Base-by-base conservation (phyloP, 2,888 invertebrate genomes). In the Xylota segnis region DNA sequence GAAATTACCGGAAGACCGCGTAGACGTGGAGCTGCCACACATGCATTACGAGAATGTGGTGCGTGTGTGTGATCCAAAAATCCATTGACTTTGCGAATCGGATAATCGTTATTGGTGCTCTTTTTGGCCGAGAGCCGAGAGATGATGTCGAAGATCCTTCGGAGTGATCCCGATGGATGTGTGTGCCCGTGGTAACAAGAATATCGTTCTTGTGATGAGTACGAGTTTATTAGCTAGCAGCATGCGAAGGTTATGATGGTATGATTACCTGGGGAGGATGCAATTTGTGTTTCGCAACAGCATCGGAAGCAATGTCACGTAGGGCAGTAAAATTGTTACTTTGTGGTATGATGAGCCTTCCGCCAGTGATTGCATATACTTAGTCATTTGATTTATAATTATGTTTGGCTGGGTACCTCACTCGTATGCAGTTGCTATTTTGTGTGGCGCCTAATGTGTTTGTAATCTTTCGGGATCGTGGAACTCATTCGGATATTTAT, bases 281-380 rank as follows among this genome's bases (percentile, higher is more conserved):
- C 59, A 75, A 76, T 81, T 76, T 65, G 32, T 63, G 40, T 34
- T 63, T 37, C 18, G 14, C 50, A 37, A 1, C 52, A 54, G 23
- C 68, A 74, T 74, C 79, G 81, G 84, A 84, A 84, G 84, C 84
- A 75, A 76, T 84, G 84, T 81, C 84, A 84, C 84, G 84, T 75
- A 84, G 75, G 71, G 37, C 81, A 66, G 63, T 56, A 43, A 71
- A 75, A 65, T 75, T 81, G 70, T 75, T 79, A 74, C 34, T 78
- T 83, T 79, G 74, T 70, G 68, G 14, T 37, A 56, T 72, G 63
- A 68, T 37, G 71, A 27, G 43, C 47, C 40, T 63, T 27, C 16
- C n/a, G 14, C 18, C 37, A 14, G 61, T 40, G 47, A 58, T 40
- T 63, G 40, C 56, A 52, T 1, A 23, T 23, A 23, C 23, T 23